Base-by-base conservation (phyloP, 2,797 vertebrate species). In the Arnoldichthys spilopterus region DNA sequence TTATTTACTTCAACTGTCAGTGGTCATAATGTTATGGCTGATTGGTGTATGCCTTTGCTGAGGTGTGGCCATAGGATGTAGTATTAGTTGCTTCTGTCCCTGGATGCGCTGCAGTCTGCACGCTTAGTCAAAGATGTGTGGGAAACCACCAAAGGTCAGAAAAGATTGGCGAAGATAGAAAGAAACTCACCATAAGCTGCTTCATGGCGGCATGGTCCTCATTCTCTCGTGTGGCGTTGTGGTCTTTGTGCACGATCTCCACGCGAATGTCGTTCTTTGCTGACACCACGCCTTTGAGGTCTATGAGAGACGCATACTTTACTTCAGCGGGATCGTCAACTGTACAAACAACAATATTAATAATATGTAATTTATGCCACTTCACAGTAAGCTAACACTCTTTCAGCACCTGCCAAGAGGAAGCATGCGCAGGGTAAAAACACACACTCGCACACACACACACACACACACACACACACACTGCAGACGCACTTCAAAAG, bases 241-340 rank as follows among this genome's bases (percentile, higher is more conserved):
- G 97, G 88, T 98, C 98, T 88, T 99, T 99, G 92, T 98, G 97
- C 0, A 99, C 97, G 4, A 98, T 99, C 91, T 98, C 97, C 72
- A 99, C 98, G 0, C 98, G 96, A 87, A 99, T 99, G 53, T 99
- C 98, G 0, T 99, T 99, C 92, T 98, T 99, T 72, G 96, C 97
- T 0, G 97, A 98, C 47, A 98, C 97, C 0, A 97, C 97, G 0
- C 98, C 98, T 91, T 99, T 99, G 61, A 98, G 94, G 93, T 98
- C 98, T 99, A 49, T 54, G 89, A 77, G 86, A 77, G 75, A 70
- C 40, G 59, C 56, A 66, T 30, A 47, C 53, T 69, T 72, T 77
- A 73, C 15, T 43, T 12, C 26, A 32, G 28, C 24, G 1, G 7
- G 32, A 68, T 30, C 51, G 22, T 53, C 43, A 15, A 45, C 30